Evolutionary conservation across 2,113 vertebrate genomes (phyloP).

Genomic region (Theristicus caerulescens): DNA sequence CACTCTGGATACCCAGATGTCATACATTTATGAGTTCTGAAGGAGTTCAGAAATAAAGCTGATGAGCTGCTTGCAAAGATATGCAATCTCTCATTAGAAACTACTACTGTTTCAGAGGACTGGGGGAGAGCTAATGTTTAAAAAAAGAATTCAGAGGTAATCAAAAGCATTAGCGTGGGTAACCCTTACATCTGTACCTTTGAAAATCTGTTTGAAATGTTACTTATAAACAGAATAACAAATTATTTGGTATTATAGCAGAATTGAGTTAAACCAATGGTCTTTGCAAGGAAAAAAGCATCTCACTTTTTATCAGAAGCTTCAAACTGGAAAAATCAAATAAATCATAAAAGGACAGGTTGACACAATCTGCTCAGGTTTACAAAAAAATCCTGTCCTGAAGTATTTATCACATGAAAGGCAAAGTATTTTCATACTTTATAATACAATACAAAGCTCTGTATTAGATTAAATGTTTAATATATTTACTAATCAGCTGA

Average conservation of each 20-base stretch:
- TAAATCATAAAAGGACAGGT: not conserved
- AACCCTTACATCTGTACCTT: not conserved
- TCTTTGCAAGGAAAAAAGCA: not conserved
- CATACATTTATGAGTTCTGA: not conserved
- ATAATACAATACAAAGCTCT: no score
- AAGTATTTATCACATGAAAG: not conserved
- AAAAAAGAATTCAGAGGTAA: not conserved
- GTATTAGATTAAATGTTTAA: not conserved
- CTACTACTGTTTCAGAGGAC: not conserved
- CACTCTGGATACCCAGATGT: not conserved
- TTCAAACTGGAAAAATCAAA: not conserved
- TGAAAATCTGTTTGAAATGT: not conserved
- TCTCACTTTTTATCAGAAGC: not conserved
- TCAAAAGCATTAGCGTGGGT: not conserved
- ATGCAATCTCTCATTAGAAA: not conserved
- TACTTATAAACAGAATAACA: not conserved
- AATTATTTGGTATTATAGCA: not conserved
- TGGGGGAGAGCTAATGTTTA: not conserved
- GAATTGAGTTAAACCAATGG: not conserved
- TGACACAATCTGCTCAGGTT: not conserved
- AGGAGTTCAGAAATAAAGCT: not conserved
- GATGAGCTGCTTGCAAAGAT: not conserved
- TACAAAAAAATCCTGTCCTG: not conserved
- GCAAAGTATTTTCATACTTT: not conserved
- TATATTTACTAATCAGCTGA: not conserved